These are phyloP conservation scores for Limnephilus rhombicus DNA, from an alignment of 2,888 invertebrate genomes.

Conservation along the genomic window DNA sequence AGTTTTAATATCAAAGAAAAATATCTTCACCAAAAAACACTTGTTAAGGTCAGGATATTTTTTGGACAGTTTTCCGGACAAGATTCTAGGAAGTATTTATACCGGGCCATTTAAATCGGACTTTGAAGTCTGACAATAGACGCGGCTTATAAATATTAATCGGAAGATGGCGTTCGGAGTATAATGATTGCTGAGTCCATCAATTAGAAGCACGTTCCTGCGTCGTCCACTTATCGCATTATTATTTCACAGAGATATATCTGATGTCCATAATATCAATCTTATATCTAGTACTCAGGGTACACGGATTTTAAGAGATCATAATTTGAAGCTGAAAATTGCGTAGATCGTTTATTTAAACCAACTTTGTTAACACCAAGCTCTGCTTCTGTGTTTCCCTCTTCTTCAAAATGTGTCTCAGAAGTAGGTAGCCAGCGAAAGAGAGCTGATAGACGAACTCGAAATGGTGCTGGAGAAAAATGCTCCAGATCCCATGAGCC, in stretches of 20 bases:
- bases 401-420: no score
- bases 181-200: not conserved
- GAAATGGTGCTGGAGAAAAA: no score
- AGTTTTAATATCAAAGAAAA: not conserved
- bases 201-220: not conserved
- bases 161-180: not conserved
- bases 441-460: no score
- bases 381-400: no score
- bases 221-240: not conserved
- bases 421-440: no score
- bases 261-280: not conserved
- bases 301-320: not conserved
- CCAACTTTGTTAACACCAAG: no score
- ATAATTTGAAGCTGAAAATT: not conserved
- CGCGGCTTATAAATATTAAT: not conserved
- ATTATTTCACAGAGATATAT: not conserved
- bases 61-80: not conserved
- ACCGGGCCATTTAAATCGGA: not conserved
- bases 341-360: no score
- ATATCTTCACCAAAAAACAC: not conserved
- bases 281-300: no score
- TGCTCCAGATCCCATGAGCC: no score
- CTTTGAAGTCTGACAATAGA: not conserved
- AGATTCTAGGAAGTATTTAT: not conserved
- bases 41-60: not conserved